These are phyloP conservation scores for Polyploca ridens DNA, from an alignment of 2,888 invertebrate genomes.

Conservation along the genomic window DNA sequence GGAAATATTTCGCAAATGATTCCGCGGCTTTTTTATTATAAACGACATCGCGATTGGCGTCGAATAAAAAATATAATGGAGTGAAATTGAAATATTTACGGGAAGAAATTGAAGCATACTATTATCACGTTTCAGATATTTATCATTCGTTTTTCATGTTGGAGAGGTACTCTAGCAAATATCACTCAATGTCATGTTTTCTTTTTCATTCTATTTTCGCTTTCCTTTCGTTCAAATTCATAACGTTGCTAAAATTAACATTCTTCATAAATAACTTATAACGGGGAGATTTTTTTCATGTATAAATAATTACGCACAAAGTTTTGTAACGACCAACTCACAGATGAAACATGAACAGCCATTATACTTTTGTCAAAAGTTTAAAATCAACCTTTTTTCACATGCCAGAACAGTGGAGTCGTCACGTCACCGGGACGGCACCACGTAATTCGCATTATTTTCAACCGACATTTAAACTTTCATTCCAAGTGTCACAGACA, in stretches of 20 bases:
- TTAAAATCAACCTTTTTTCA: constrained; percentile 22
- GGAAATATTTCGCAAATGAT: constrained; percentile 53
- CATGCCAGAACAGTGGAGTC: constrained; percentile 32
- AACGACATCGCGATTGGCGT: constrained; percentile 42
- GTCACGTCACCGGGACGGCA: constrained; percentile 36
- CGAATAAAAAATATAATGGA: constrained; percentile 42
- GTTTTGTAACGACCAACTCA: neutral
- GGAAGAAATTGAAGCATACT: constrained; percentile 18
- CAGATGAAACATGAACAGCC: neutral
- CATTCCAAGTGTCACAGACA: constrained; percentile 68
- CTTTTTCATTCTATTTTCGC: neutral
- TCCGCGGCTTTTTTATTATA: constrained; percentile 35
- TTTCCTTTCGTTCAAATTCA: no score
- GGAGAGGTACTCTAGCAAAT: constrained; percentile 17
- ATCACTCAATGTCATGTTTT: neutral
- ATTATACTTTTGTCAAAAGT: constrained; percentile 14
- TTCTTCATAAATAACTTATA: neutral
- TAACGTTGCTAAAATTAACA: neutral
- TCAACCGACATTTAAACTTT: constrained; percentile 75
- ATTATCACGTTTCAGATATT: constrained; percentile 23
- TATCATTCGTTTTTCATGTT: constrained; percentile 17
- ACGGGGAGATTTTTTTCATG: neutral
- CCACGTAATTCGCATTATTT: constrained; percentile 73
- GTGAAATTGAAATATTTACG: constrained; percentile 40
- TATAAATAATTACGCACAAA: neutral